A percentile compares a stretch with the other conserved stretches of the same genome.
Conservation (phyloP, 2,113 vertebrate species). For the Paracanthobrama guichenoti region DNA sequence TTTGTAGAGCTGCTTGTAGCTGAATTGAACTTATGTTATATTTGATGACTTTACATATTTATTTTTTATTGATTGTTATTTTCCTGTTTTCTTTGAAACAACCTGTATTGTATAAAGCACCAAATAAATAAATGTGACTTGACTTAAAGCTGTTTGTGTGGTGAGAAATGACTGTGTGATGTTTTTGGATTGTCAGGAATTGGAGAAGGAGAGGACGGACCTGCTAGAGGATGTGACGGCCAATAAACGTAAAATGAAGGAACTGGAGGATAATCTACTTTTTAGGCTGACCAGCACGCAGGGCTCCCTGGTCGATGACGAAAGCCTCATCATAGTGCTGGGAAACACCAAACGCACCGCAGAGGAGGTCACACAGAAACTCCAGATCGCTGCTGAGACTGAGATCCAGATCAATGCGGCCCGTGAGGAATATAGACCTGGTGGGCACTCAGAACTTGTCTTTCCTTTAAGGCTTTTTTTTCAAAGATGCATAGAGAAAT, state of each 20-base stretch:
- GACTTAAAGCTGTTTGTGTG: background rate
- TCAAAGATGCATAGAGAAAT: background rate
- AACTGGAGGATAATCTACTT: slow-evolving; percentile 94
- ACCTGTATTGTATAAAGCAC: no score
- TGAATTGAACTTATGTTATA: no score
- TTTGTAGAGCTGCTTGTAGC: no score
- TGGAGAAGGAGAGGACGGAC: slow-evolving; percentile 92
- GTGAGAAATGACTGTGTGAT: background rate
- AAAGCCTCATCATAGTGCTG: slow-evolving; percentile 86
- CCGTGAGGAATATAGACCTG: slow-evolving; percentile 92
- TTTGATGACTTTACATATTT: no score
- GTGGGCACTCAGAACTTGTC: slow-evolving; percentile 65
- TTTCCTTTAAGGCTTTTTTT: background rate
- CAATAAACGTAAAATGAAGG: slow-evolving; percentile 94
- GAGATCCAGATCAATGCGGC: slow-evolving; percentile 92
- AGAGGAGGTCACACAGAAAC: slow-evolving; percentile 91
- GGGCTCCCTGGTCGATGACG: slow-evolving; percentile 90
- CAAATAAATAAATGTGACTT: no score
- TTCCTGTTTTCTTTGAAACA: background rate
- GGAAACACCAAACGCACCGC: slow-evolving; percentile 88
- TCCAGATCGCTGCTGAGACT: slow-evolving; percentile 89
- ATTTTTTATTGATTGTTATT: no score
- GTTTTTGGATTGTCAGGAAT: slow-evolving; percentile 75
- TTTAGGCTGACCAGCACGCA: slow-evolving; percentile 88
- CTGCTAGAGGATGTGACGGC: slow-evolving; percentile 87